Evolutionary conservation across 2,797 vertebrate genomes (phyloP), one percentile per base, ranked within the genome.

Genomic region (Thunnus albacares): DNA sequence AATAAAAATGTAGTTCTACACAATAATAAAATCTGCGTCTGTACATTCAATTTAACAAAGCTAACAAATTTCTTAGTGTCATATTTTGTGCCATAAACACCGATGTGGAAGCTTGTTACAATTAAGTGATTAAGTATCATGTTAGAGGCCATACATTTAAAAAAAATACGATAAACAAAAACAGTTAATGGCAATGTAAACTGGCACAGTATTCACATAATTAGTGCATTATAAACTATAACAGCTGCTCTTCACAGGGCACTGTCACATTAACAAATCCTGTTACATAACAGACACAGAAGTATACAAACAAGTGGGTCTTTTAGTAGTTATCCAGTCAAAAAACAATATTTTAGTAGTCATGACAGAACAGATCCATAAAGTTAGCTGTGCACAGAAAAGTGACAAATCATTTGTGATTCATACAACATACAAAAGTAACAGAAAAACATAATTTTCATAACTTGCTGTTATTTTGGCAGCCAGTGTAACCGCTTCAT

Each of bases 221-320:
- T 93, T 92, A 94, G 89, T 92, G 79, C 88, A 91, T 90, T 82
- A 66, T 79, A 82, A 84, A 71, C 8, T 45, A 30, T 18, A 62
- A 81, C 58, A 88, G 88, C 73, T 84, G 69, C 75, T 87, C 77
- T 56, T 84, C 78, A 83, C 35, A 52, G 51, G 62, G 43, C 70
- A 80, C 66, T 18, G 35, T 69, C 4, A 56, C 24, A 62, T 53
- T 7, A 70, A 82, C 35, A 81, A 51, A 62, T 80, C 3, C 53
- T 24, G 53, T 80, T 71, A 71, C n/a, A 69, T 24, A 63, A 71
- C 22, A 75, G 26, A 70, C 18, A 84, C n/a, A 65, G 52, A 49
- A 45, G 18, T 2, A 70, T 17, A 79, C 3, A 66, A 60, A 87
- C 3, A 13, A 28, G 26, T 56, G 7, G 82, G 47, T 82, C 18